Evolutionary conservation across 2,113 vertebrate species (phyloP).

Genomic region (Cricetomys ansorgei): DNA sequence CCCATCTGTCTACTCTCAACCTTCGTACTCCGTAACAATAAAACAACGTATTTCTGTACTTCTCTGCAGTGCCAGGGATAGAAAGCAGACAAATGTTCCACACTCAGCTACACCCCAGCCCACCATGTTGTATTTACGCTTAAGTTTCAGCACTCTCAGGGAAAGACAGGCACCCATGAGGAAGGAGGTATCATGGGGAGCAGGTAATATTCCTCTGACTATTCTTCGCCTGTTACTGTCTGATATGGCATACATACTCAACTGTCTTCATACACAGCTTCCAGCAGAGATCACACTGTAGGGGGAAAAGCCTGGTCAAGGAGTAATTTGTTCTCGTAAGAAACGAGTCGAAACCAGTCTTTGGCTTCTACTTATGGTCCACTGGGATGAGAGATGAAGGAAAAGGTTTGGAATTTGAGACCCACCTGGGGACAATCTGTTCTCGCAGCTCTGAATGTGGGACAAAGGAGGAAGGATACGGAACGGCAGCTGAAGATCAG

Average conservation of each 20-base stretch:
- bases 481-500: too few relatives aligned
- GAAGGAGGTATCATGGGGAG: not conserved
- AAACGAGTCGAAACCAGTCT: not conserved
- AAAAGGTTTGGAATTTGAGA: not conserved
- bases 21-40: not conserved
- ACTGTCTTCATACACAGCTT: not conserved
- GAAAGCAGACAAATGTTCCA: not conserved
- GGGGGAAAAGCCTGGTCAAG: not conserved
- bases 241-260: not conserved
- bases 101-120: not conserved
- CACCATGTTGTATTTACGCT: not conserved
- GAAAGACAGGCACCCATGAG: not conserved
- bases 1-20: not conserved
- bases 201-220: not conserved
- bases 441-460: not conserved
- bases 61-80: not conserved
- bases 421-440: not conserved
- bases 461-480: not conserved
- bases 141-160: not conserved
- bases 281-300: not conserved
- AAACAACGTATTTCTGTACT: not conserved
- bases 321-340: not conserved
- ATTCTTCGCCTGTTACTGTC: not conserved
- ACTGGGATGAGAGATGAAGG: not conserved
- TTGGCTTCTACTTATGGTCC: not conserved